phyloP scores from a whole-genome alignment of 2,888 invertebrate genomes.

The Tetrapedia diversipes region DNA sequence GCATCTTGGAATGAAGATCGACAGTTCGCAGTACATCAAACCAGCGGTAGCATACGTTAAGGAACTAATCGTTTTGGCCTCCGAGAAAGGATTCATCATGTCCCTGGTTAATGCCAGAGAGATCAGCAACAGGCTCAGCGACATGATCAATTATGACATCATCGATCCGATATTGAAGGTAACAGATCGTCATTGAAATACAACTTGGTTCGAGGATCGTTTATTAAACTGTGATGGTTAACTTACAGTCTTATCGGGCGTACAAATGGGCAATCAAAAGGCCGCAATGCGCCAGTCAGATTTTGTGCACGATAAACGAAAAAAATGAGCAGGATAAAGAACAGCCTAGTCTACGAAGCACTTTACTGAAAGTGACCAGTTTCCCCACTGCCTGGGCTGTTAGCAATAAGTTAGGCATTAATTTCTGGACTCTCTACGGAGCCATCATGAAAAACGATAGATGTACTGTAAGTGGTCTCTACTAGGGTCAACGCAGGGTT shows the following conservation, averaged over 20 bases:
- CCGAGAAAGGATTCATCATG: conserved; percentile 87
- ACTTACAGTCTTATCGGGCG: conserved; percentile 88
- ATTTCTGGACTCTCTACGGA: conserved; percentile 91
- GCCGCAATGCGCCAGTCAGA: conserved; percentile 90
- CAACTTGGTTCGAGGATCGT: too few species aligned
- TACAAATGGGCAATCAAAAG: conserved; percentile 89
- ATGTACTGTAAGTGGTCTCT: conserved; percentile 86
- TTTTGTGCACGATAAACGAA: conserved; percentile 91
- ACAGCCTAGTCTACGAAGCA: conserved; percentile 85
- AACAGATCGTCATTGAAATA: too few species aligned
- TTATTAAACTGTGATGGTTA: not conserved
- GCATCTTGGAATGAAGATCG: conserved; percentile 88
- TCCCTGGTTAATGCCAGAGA: conserved; percentile 88
- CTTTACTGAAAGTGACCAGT: conserved; percentile 89
- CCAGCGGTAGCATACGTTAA: conserved; percentile 89
- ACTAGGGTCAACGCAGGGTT: too few species aligned
- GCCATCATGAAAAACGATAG: conserved; percentile 88
- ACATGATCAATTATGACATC: conserved; percentile 91
- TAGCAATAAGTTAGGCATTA: conserved; percentile 88
- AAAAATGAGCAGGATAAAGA: conserved; percentile 85
- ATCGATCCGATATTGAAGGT: conserved; percentile 90
- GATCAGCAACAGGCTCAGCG: conserved; percentile 89
- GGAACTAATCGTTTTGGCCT: conserved; percentile 89
- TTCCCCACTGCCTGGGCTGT: conserved; percentile 90
- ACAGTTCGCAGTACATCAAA: conserved; percentile 89